Conservation (phyloP, 2,888 invertebrate genomes). For the Anthophora plumipes region DNA sequence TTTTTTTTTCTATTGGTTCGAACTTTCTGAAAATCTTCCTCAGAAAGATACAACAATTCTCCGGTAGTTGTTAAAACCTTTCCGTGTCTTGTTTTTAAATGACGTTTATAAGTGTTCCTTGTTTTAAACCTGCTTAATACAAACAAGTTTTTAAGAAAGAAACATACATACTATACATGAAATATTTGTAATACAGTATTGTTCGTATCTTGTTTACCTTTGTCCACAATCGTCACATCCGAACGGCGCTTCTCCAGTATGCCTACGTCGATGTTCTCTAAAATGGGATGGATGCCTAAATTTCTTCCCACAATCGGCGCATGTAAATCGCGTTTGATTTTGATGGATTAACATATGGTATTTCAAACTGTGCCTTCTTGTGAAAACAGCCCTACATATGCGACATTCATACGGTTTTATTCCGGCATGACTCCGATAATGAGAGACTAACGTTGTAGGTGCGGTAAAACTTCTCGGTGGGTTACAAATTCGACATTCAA, state of each 20-base stretch:
- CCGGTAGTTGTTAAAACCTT: constrained; percentile 86
- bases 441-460: constrained; percentile 86
- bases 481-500: constrained; percentile 86
- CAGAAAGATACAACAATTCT: constrained; percentile 84
- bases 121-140: constrained; percentile 85
- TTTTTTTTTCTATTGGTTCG: constrained; percentile 81
- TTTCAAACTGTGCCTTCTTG: constrained; percentile 87
- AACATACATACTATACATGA: neutral
- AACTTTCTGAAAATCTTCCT: constrained; percentile 85
- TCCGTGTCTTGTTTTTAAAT: constrained; percentile 86
- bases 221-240: constrained; percentile 85
- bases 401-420: constrained; percentile 87
- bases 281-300: constrained; percentile 87
- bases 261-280: constrained; percentile 86
- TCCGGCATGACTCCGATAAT: constrained; percentile 87
- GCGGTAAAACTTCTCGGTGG: constrained; percentile 87
- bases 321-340: constrained; percentile 87
- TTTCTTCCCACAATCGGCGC: constrained; percentile 86
- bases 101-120: constrained; percentile 87
- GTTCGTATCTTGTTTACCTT: constrained; percentile 70
- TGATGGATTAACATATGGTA: constrained; percentile 88
- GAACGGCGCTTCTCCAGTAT: constrained; percentile 86
- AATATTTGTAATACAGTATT: constrained; percentile 18
- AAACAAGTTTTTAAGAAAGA: constrained; percentile 2
- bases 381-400: constrained; percentile 87